phyloP scores from a whole-genome alignment of 2,113 vertebrate species.

The Copsychus sechellarum region DNA sequence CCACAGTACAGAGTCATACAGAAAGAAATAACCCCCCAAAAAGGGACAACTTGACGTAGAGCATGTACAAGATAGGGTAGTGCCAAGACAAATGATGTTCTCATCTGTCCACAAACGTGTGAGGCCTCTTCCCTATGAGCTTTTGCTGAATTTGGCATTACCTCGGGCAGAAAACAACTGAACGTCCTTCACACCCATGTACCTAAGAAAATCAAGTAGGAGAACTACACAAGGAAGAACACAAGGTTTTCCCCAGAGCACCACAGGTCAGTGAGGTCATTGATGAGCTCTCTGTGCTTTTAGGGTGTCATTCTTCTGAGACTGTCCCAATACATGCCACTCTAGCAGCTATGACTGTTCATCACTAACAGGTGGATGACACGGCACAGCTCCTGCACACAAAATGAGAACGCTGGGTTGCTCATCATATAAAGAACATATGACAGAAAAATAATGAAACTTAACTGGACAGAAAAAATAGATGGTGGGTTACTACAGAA shows the following conservation, averaged over 20 bases:
- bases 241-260: neutral
- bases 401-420: neutral
- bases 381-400: neutral
- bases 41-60: neutral
- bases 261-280: neutral
- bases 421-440: neutral
- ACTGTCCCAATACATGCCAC: too few relatives aligned
- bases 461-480: neutral
- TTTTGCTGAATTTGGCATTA: neutral
- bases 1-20: too few relatives aligned
- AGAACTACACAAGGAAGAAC: neutral
- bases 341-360: neutral
- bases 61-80: neutral
- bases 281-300: neutral
- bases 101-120: neutral
- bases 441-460: neutral
- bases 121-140: neutral
- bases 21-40: neutral
- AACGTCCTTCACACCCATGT: neutral
- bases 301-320: neutral
- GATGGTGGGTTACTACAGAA: neutral
- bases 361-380: neutral
- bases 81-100: neutral
- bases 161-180: accelerated
- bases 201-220: neutral